A percentile compares a stretch with the other conserved stretches of the same genome.
These are phyloP conservation scores for Automeris io DNA, from an alignment of 2,888 invertebrate genomes.

Conservation along the genomic window DNA sequence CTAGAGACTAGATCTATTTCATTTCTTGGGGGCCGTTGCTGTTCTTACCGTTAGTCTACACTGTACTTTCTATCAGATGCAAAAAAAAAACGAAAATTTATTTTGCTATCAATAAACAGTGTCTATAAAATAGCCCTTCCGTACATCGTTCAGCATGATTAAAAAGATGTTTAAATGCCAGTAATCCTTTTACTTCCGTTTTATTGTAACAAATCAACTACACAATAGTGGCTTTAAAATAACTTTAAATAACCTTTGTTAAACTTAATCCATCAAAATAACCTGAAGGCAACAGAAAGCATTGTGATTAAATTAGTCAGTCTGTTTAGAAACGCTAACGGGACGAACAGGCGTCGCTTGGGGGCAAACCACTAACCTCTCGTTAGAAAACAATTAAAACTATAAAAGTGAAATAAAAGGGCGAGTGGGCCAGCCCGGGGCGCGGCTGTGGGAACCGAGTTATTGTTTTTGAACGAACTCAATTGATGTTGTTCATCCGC, in stretches of 20 bases:
- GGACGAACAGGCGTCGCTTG: constrained; percentile 42
- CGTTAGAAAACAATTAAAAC: constrained; percentile 65
- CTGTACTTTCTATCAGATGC: no score
- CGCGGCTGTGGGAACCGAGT: constrained; percentile 20
- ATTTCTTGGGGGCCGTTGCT: no score
- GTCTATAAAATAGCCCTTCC: no score
- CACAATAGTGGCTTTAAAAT: not conserved
- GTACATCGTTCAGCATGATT: no score
- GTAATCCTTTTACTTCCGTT: no score
- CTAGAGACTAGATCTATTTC: no score
- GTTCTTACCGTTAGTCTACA: no score
- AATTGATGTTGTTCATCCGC: constrained; percentile 9
- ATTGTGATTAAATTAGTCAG: constrained; percentile 19
- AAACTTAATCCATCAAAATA: constrained; percentile 6
- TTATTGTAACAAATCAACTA: not conserved
- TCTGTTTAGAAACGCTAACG: constrained; percentile 24
- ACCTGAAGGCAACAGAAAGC: constrained; percentile 5
- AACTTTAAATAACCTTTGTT: not conserved
- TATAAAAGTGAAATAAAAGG: constrained; percentile 24
- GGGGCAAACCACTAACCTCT: constrained; percentile 58
- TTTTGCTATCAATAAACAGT: no score
- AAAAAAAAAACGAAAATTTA: no score
- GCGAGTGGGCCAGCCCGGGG: constrained; percentile 15
- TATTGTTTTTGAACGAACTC: constrained; percentile 17
- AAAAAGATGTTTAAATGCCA: no score